Evolutionary conservation across 1,140 invertebrate genomes (phyloP).

Genomic region (Orchesella cincta): DNA sequence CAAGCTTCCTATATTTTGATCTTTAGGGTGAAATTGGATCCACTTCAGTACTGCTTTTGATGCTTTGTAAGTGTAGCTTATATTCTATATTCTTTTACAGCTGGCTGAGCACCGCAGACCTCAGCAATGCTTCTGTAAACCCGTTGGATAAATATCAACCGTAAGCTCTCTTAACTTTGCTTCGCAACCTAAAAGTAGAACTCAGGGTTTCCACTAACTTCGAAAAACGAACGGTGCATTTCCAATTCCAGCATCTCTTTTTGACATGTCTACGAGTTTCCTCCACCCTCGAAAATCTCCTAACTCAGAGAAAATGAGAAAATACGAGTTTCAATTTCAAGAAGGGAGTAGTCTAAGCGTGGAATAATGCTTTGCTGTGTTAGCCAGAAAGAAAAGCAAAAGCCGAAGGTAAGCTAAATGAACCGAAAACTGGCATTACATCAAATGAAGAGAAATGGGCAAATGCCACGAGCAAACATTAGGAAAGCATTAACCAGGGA

Average conservation of each 20-base stretch:
- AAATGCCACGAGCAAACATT: constrained; percentile 29
- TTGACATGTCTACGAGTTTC: constrained; percentile 26
- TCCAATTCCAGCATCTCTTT: constrained; percentile 18
- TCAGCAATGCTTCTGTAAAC: no score
- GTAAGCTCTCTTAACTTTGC: no score
- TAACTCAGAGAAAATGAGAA: constrained; percentile 29
- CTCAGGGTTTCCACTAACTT: no score
- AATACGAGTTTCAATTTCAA: constrained; percentile 25
- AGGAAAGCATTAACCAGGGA: constrained; percentile 23
- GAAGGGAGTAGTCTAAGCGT: constrained; percentile 17
- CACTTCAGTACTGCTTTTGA: no score
- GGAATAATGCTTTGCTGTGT: neutral
- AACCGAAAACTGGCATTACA: constrained; percentile 29
- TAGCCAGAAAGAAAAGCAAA: neutral
- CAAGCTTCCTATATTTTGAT: no score
- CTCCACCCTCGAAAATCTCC: constrained; percentile 22
- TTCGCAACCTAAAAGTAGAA: no score
- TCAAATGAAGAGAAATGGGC: constrained; percentile 28
- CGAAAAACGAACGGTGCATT: constrained; percentile 15
- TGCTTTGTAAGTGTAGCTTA: no score
- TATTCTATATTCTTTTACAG: no score
- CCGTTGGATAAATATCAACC: no score
- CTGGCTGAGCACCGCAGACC: no score
- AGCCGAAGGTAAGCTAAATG: constrained; percentile 23
- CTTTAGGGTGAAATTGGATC: no score